Base-by-base conservation (phyloP, 2,797 vertebrate genomes). In the Podarcis siculus region DNA sequence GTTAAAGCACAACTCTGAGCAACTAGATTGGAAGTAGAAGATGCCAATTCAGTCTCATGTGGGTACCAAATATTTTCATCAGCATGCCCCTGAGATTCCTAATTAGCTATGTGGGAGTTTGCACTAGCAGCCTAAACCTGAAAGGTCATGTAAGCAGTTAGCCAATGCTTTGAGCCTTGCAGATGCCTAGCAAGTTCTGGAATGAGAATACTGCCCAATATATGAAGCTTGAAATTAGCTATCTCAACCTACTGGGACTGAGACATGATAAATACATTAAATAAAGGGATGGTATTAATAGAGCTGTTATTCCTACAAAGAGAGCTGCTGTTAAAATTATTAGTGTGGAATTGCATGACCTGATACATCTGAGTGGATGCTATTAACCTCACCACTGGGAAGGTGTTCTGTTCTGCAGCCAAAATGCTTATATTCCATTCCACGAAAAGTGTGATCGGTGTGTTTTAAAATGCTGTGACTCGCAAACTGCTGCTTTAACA, bases 191-290 rank as follows among this genome's bases (percentile, higher is more conserved):
- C 37, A 37, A 12, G 45, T n/a, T 27, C 27, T 66, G n/a, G 3
- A 30, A 85, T 23, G 32, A 89, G 89, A 87, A 71, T 17, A 79
- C 13, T 1, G 8, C 86, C 85, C 64, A 82, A 2, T 10, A 30
- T 9, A 1, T 30, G 30, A 35, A 87, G 58, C 37, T 80, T 23
- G 88, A 89, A 91, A 86, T 71, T 25, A 86, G 0, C 0, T 76
- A 27, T 45, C 73, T 87, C 58, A 58, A 75, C 25, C 66, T 27
- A 83, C 88, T 32, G 30, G 69, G 30, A 30, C 2, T 90, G 90
- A 90, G 75, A 37, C 23, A 4, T 0, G 66, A 32, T 66, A 82
- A 82, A 58, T 67, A 7, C 0, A 13, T 35, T 39, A 76, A 32
- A 19, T 88, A 86, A 82, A 83, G 39, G 10, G 35, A 79, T 3